These are phyloP conservation scores for Lysandra bellargus DNA, from an alignment of 2,888 invertebrate species.

Conservation along the genomic window DNA sequence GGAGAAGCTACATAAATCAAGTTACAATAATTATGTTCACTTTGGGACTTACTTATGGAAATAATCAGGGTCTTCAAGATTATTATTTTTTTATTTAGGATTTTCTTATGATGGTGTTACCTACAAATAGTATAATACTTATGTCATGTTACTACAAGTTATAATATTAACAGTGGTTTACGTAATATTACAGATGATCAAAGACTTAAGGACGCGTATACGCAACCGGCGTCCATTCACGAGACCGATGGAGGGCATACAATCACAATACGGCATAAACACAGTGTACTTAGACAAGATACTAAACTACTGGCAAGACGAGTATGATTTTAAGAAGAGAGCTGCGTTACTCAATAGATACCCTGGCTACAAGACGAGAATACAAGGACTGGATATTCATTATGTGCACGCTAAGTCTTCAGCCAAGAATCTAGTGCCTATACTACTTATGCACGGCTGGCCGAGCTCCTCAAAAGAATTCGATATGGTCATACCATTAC, in stretches of 20 bases:
- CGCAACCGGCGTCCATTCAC: constrained; percentile 71
- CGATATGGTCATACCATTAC: constrained; percentile 85
- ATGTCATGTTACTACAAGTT: background rate
- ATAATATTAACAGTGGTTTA: background rate
- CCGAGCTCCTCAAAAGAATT: constrained; percentile 93
- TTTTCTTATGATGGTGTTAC: no score
- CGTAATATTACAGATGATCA: constrained; percentile 67
- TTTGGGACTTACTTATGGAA: no score
- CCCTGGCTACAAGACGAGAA: constrained; percentile 87
- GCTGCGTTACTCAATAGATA: constrained; percentile 85
- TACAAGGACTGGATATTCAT: constrained; percentile 87
- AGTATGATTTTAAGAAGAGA: constrained; percentile 84
- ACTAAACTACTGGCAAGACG: constrained; percentile 87
- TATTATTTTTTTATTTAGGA: no score
- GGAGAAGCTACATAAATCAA: background rate
- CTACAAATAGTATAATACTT: background rate
- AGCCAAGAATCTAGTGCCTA: constrained; percentile 73
- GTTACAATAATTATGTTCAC: no score
- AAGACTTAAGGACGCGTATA: constrained; percentile 82
- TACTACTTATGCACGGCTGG: constrained; percentile 92
- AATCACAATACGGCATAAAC: constrained; percentile 92
- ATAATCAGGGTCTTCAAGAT: no score
- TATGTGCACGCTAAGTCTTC: constrained; percentile 85
- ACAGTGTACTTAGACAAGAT: constrained; percentile 83
- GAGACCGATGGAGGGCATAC: constrained; percentile 83